Evolutionary conservation across 2,888 invertebrate species (phyloP).

Genomic region (Axea sp.): DNA sequence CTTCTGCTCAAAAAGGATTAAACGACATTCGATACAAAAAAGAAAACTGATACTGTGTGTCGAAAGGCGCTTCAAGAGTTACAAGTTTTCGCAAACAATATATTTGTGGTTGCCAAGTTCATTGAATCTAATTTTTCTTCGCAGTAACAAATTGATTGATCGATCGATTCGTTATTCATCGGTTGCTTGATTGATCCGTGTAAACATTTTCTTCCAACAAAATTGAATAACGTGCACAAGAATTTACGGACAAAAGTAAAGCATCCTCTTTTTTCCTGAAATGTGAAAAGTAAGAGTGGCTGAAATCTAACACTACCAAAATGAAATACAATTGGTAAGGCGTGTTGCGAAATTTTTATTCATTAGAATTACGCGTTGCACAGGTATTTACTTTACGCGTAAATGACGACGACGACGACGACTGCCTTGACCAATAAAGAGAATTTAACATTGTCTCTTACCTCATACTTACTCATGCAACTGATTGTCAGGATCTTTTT

Average conservation of each 20-base stretch:
- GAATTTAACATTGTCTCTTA: constrained; percentile 64
- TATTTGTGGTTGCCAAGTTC: constrained; percentile 20
- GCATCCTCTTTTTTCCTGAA: too few species aligned
- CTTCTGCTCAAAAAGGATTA: constrained; percentile 66
- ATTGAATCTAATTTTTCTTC: background rate
- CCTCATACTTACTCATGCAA: constrained; percentile 33
- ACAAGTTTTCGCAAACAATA: constrained; percentile 13
- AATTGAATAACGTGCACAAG: too few species aligned
- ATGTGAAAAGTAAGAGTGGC: too few species aligned
- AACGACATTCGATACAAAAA: constrained; percentile 66
- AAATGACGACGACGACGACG: constrained; percentile 43
- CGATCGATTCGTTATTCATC: too few species aligned
- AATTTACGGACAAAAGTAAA: too few species aligned
- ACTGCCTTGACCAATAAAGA: constrained; percentile 72
- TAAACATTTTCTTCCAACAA: too few species aligned
- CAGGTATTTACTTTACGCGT: constrained; percentile 59
- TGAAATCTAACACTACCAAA: too few species aligned
- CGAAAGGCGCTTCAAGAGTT: constrained; percentile 20
- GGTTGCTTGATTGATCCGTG: too few species aligned
- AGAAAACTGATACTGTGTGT: constrained; percentile 63
- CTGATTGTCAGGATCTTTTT: constrained; percentile 40
- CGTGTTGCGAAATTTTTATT: constrained; percentile 65
- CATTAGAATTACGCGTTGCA: constrained; percentile 65
- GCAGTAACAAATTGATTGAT: too few species aligned
- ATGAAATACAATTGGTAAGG: constrained; percentile 53